Base-by-base conservation (phyloP, 53 echinoderm and acorn worm genomes). In the Echinometra lucunter region DNA sequence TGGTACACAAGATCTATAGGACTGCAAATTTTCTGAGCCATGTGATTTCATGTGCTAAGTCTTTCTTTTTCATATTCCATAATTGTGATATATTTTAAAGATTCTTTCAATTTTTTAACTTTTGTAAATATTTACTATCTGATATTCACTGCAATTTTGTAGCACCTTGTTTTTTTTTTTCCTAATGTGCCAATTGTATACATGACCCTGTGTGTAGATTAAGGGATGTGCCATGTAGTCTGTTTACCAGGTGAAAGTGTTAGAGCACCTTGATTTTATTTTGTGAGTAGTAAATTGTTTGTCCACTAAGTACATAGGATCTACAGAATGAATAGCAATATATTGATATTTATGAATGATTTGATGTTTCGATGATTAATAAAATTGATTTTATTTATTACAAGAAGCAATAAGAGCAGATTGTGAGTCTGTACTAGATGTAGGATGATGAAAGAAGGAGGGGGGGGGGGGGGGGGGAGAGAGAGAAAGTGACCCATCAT, bases 311-410 rank as follows among this genome's bases (percentile, higher is more conserved):
- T 37, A 11, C 37, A 38, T 78, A 78, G 42, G 78, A 42, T 78
- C 38, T 42, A 78, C 78, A 78, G 42, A 40, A 78, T 42, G 42
- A 78, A 42, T 78, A 42, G 78, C 78, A 78, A 78, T 78, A 78
- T 78, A 78, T 78, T 38, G 37, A 78, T 78, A 42, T 78, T 42
- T 78, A 78, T 78, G 78, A 78, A 78, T 78, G 40, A 75, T 78
- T 78, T 78, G 78, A 78, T 78, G 78, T 78, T 78, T 40, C 23
- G 7, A 42, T 72, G 72, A 72, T 72, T 72, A 72, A 72, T 63
- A 63, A 63, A n/a, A 78, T 21, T 78, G 38, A 78, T 40, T 78
- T 78, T 78, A 78, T 78, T 78, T 78, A 78, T 78, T 78, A 78
- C 78, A 78, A 40, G 78, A 78, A 78, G 17, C 42, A 42, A 38